These are phyloP conservation scores for Saccostrea glomerata DNA, from an alignment of 1,140 invertebrate species.

Conservation along the genomic window DNA sequence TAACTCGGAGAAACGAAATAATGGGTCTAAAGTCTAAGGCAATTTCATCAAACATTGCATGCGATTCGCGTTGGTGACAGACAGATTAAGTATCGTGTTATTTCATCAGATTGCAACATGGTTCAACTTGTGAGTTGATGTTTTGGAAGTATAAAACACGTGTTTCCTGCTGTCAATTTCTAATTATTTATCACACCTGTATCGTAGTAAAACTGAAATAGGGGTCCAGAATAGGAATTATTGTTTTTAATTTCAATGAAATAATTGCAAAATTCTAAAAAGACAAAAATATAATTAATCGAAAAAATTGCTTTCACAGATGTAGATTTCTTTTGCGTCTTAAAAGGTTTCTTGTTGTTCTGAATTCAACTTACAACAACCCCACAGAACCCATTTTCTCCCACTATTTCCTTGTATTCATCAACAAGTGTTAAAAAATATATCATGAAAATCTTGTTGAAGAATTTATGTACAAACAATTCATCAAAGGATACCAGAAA, in stretches of 20 bases:
- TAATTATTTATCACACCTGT: slow-evolving; percentile 38
- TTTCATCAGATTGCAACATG: slow-evolving; percentile 2
- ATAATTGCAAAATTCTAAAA: neutral
- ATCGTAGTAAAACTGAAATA: neutral
- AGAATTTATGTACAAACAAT: slow-evolving; percentile 27
- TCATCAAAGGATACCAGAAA: neutral
- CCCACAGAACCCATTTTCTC: neutral
- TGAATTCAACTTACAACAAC: neutral
- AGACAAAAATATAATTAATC: neutral
- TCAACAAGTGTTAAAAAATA: neutral
- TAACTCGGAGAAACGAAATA: neutral
- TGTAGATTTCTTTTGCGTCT: neutral
- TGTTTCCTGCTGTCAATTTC: slow-evolving; percentile 29
- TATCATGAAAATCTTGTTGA: slow-evolving; percentile 27
- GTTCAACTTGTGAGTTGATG: slow-evolving; percentile 12
- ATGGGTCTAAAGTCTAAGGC: neutral
- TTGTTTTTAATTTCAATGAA: neutral
- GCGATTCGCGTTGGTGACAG: neutral
- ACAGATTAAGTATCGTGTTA: neutral
- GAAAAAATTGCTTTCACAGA: neutral
- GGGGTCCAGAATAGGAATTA: neutral
- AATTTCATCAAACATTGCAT: neutral
- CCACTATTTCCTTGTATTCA: slow-evolving; percentile 15
- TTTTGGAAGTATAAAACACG: slow-evolving; percentile 16
- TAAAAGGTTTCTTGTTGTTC: neutral